Evolutionary conservation across 2,113 vertebrate genomes (phyloP), one percentile per base, ranked within the genome.

Genomic region (Anguilla rostrata): DNA sequence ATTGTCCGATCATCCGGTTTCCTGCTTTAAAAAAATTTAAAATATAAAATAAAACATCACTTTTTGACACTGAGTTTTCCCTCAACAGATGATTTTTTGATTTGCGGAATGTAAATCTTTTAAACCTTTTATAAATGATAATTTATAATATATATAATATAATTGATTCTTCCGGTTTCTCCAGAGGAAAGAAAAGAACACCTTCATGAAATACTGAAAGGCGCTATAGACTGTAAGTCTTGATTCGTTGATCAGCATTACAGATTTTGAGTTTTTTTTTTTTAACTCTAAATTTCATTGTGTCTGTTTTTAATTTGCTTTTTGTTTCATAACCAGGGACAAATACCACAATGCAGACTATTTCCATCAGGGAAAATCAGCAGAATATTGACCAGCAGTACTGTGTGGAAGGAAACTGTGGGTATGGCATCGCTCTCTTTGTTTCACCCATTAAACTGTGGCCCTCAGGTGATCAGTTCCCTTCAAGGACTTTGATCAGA

Each of bases 361-460:
- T 99, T 85, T 93, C 92, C 87, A 97, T 99, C 90, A 93, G 96
- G 91, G 97, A 98, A 92, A 98, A 95, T 84, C 96, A 97, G 90
- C 97, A 97, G 91, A 87, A 91, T 80, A 98, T 99, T 83, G 97
- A 98, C 90, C 90, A 14, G 14, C 93, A 84, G 22, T 98, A 97
- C 84, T 98, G 97, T 86, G 91, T 93, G 71, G 92, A 92, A 91
- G 93, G 94, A 5, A 92, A 94, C 46, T 97, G 97, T 86, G 89
- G 97, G 98, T 99, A 86, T 87, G 97, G 86, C 57, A 0, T 16
- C 22, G 12, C 40, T 81, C 39, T 8, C 40, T 22, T 41, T 81
- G 39, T 20, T 81, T 20, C 20, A 41, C 20, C 40, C 0, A 81
- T 3, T 34, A 12, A 14, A 46, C 57, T 7, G 34, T 40, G 12